A percentile compares a stretch with the other conserved stretches of the same genome.
Evolutionary conservation across 30 jellyfish, hydroid and myxozoan genomes (phyloP).

Genomic region (Hydractinia symbiolongicarpus): DNA sequence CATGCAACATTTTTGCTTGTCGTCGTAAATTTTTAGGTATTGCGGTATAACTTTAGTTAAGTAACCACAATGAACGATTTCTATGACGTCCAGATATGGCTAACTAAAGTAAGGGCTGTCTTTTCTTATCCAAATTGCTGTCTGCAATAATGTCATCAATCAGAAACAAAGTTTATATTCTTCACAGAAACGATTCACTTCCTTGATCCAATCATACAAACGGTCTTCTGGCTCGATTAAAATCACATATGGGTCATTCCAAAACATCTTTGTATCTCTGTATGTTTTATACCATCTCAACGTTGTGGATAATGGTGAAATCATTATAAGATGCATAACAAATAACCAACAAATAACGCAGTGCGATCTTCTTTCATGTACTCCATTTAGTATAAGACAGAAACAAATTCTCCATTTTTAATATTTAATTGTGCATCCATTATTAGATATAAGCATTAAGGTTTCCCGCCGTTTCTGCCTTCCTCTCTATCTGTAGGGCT

Average conservation of each 20-base stretch:
- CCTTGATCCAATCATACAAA: neutral
- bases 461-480: slow-evolving; percentile 1
- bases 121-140: too few relatives aligned
- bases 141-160: neutral
- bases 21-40: neutral
- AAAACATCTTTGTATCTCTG: neutral
- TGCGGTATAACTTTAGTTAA: neutral
- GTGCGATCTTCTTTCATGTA: slow-evolving; percentile 3
- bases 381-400: neutral
- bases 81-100: too few relatives aligned
- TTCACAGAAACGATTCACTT: neutral
- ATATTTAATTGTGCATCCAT: neutral
- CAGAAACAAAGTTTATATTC: neutral
- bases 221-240: neutral
- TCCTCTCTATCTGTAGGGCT: neutral
- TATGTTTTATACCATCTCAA: neutral
- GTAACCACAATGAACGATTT: neutral
- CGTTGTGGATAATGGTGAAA: neutral
- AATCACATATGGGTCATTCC: neutral
- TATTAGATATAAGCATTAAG: neutral
- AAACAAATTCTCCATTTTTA: neutral
- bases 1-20: neutral
- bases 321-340: too few relatives aligned
- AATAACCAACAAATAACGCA: slow-evolving; percentile 3
- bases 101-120: too few relatives aligned